Conservation (phyloP, 2,113 vertebrate genomes). For the Coptodon rendalli region DNA sequence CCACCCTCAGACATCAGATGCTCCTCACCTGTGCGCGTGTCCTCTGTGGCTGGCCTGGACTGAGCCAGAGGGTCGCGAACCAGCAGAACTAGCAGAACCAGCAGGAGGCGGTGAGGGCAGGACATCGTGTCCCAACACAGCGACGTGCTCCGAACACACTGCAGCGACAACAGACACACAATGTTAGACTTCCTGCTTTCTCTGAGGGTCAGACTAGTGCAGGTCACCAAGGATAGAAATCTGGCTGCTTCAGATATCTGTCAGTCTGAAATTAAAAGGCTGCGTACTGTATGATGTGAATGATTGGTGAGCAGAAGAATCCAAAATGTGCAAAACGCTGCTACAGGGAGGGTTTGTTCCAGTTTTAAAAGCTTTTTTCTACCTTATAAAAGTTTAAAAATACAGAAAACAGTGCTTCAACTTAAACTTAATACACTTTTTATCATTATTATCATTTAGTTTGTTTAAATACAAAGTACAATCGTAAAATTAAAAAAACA, state of each 20-base stretch:
- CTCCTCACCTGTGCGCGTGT: slow-evolving; percentile 34
- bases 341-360: not conserved
- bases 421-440: not conserved
- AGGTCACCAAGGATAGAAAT: not conserved
- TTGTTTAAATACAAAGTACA: not conserved
- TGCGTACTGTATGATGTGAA: not conserved
- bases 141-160: not conserved
- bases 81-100: slow-evolving; percentile 33
- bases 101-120: slow-evolving; percentile 1
- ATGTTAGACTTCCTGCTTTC: not conserved
- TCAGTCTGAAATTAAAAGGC: not conserved
- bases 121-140: slow-evolving; percentile 10
- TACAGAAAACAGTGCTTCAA: not conserved
- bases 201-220: not conserved
- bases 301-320: not conserved
- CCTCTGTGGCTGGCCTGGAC: slow-evolving; percentile 40
- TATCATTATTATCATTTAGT: not conserved
- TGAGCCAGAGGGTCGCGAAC: slow-evolving; percentile 4
- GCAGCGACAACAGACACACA: not conserved
- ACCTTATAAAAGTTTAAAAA: not conserved
- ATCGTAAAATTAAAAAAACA: not conserved
- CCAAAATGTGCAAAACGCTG: not conserved
- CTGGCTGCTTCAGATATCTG: not conserved
- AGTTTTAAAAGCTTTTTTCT: not conserved
- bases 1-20: not conserved